Evolutionary conservation across 2,113 vertebrate genomes (phyloP), one percentile per base, ranked within the genome.

Genomic region (Tachysurus vachellii): DNA sequence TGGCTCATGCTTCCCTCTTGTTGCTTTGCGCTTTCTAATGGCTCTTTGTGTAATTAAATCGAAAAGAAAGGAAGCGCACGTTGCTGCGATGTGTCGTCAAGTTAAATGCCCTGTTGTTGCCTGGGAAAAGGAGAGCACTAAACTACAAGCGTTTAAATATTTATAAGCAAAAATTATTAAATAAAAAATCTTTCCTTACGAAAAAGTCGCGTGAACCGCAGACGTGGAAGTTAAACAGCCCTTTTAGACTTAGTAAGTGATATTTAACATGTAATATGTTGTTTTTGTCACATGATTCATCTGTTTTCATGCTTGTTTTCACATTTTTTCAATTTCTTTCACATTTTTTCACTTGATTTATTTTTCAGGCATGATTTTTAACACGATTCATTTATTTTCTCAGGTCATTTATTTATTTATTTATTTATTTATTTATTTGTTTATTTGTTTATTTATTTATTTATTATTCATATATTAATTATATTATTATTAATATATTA

Each of bases 11-110:
- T 87, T 73, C 87, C 59, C 81, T 85, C 86, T 82, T 86, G 85
- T 89, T 89, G 89, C 54, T 84, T 77, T 88, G 61, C 80, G 83
- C 85, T 92, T 85, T 91, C 88, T 42, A 73, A 64, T 75, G 87
- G 62, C 54, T 86, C 87, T 86, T 89, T n/a, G 59, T 80, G 71
- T 91, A 91, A 87, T 92, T 91, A 87, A 59, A 85, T 85, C 44
- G 80, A 50, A 82, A 31, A 75, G 66, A 68, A 79, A 79, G 76
- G 76, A 79, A 79, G 50, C 17, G 50, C 13, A 54, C 16, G 26
- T 17, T 79, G 76, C 76, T 79, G 17, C 9, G 50, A 80, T 26
- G 26, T 54, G 75, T 53, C 0, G 26, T 80, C 26, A 10, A 80
- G 50, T 80, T 56, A 31, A 56, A 80, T 5, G 42, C 53, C 53